Evolutionary conservation across 1,140 invertebrate species (phyloP).

Genomic region (fruit fly (Drosophila melanogaster)): Release_6_plus_ISO1_MT NT_037436.4:8006501-8007000

Average conservation of each 20-base stretch:
- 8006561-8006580: conserved; percentile 72
- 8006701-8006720: conserved; percentile 35
- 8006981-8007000: conserved; percentile 21
- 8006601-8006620: conserved; percentile 36
- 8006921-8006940: background rate
- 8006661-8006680: conserved; percentile 21
- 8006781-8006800: no score
- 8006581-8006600: conserved; percentile 66
- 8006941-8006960: background rate
- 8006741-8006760: conserved; percentile 24
- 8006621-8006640: conserved; percentile 2
- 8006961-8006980: background rate
- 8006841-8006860: no score
- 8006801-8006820: background rate
- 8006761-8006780: background rate
- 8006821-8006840: background rate
- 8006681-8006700: conserved; percentile 26
- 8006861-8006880: no score
- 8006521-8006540: conserved; percentile 13
- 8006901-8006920: background rate
- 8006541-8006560: conserved; percentile 28
- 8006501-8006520: conserved; percentile 62
- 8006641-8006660: conserved; percentile 13
- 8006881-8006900: fast-evolving
- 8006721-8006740: conserved; percentile 4